Evolutionary conservation across 1,140 invertebrate species (phyloP).

Genomic region (Bombyx mori): DNA sequence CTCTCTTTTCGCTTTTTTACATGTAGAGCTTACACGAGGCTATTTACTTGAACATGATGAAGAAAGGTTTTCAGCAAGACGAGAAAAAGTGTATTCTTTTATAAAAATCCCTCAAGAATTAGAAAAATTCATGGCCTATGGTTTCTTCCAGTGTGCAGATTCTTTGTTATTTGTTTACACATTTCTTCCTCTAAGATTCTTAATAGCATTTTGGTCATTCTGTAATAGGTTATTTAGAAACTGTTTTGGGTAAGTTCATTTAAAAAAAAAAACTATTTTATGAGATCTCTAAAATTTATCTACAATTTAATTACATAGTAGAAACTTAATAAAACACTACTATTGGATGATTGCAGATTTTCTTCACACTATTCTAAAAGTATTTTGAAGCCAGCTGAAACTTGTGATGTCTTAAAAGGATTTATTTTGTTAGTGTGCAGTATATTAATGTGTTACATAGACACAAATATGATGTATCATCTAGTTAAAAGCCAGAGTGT

Average conservation of each 20-base stretch:
- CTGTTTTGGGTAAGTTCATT: constrained; percentile 77
- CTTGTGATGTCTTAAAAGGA: constrained; percentile 96
- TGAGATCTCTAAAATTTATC: neutral
- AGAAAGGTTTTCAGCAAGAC: constrained; percentile 90
- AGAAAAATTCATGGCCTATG: constrained; percentile 95
- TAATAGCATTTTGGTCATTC: constrained; percentile 87
- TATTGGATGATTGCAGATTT: constrained; percentile 34
- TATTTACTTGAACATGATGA: constrained; percentile 95
- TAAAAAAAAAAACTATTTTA: neutral
- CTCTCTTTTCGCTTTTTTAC: constrained; percentile 82
- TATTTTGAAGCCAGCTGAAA: constrained; percentile 90
- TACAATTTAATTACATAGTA: constrained; percentile 2
- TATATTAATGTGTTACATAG: constrained; percentile 89
- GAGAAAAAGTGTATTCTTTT: constrained; percentile 98
- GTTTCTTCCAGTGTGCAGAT: constrained; percentile 98
- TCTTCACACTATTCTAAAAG: constrained; percentile 52
- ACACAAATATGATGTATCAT: constrained; percentile 99
- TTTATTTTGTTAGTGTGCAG: constrained; percentile 89
- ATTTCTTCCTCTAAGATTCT: constrained; percentile 94
- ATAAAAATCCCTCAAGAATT: constrained; percentile 95
- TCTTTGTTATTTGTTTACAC: constrained; percentile 98
- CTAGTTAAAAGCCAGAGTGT: constrained; percentile 98
- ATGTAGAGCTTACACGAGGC: constrained; percentile 90
- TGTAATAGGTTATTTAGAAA: constrained; percentile 79
- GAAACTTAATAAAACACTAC: neutral